Percentiles rank a stretch among this genome's conserved stretches.
These are phyloP conservation scores for Oriolus oriolus DNA, from an alignment of 2,113 vertebrate genomes.

Conservation along the genomic window DNA sequence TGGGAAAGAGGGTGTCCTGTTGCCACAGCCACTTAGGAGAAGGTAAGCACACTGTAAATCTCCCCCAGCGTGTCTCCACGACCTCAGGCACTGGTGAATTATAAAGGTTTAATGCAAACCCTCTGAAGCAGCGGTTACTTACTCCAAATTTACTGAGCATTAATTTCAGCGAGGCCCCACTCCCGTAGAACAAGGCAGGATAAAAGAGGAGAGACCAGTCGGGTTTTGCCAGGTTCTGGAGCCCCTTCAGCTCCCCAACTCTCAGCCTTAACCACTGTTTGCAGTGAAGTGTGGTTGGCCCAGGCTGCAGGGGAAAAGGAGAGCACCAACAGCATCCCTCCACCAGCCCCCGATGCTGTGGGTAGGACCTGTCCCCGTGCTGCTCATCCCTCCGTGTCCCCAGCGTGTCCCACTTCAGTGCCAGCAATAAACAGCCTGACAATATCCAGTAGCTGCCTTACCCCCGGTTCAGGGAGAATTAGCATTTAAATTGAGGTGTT, in stretches of 20 bases:
- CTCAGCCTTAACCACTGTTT: background rate
- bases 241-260: background rate
- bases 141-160: slow-evolving; percentile 22
- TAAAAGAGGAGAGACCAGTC: background rate
- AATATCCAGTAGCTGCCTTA: background rate
- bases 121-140: slow-evolving; percentile 1
- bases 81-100: slow-evolving; percentile 14
- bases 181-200: background rate
- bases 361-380: accelerated
- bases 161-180: background rate
- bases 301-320: background rate
- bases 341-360: accelerated
- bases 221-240: background rate
- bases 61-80: background rate
- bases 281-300: accelerated
- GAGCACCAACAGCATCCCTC: background rate
- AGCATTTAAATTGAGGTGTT: slow-evolving; percentile 74
- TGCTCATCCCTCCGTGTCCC: background rate
- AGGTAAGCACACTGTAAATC: background rate
- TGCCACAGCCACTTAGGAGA: slow-evolving; percentile 33
- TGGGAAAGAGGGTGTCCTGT: background rate
- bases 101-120: slow-evolving; percentile 9
- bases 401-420: background rate
- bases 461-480: slow-evolving; percentile 51
- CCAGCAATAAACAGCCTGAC: slow-evolving; percentile 17